Evolutionary conservation across 2,888 invertebrate species (phyloP).

Genomic region (Drosophila paramelanica): DNA sequence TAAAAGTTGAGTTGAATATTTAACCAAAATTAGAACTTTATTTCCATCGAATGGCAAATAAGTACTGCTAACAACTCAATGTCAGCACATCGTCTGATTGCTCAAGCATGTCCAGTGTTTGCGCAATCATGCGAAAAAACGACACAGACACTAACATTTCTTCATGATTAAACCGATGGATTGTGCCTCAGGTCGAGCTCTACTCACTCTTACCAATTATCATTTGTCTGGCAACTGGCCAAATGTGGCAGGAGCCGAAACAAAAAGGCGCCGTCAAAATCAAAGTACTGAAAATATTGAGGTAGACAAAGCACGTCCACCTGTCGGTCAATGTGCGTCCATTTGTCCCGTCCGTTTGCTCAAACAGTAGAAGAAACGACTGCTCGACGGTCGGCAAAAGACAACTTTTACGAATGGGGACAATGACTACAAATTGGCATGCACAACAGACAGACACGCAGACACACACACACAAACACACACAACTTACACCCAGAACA

Average conservation of each 20-base stretch:
- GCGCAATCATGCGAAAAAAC: slow-evolving; percentile 45
- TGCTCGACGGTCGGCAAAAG: slow-evolving; percentile 3
- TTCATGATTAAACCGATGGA: slow-evolving; percentile 49
- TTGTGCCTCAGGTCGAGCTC: slow-evolving; percentile 10
- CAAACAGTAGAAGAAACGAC: slow-evolving; percentile 15
- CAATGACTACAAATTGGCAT: slow-evolving; percentile 49
- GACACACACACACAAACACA: slow-evolving; percentile 16
- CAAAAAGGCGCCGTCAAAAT: slow-evolving; percentile 54
- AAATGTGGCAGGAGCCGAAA: slow-evolving; percentile 36
- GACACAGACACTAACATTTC: slow-evolving; percentile 47
- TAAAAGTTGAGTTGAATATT: neutral
- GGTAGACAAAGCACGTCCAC: slow-evolving; percentile 53
- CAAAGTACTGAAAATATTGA: slow-evolving; percentile 57
- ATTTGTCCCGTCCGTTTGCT: slow-evolving; percentile 9
- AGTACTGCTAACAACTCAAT: slow-evolving; percentile 45
- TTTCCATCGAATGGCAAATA: slow-evolving; percentile 25
- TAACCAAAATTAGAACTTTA: slow-evolving; percentile 4
- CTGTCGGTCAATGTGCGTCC: slow-evolving; percentile 48
- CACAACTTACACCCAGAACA: slow-evolving; percentile 6
- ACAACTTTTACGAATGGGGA: slow-evolving; percentile 32
- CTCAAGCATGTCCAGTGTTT: slow-evolving; percentile 42
- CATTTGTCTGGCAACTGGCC: slow-evolving; percentile 58
- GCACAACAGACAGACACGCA: slow-evolving; percentile 31
- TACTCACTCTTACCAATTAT: slow-evolving; percentile 44
- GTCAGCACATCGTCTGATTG: slow-evolving; percentile 45